Evolutionary conservation across 2,888 invertebrate genomes (phyloP), one percentile per base, ranked within the genome.

Genomic region (Drosophila rellima): DNA sequence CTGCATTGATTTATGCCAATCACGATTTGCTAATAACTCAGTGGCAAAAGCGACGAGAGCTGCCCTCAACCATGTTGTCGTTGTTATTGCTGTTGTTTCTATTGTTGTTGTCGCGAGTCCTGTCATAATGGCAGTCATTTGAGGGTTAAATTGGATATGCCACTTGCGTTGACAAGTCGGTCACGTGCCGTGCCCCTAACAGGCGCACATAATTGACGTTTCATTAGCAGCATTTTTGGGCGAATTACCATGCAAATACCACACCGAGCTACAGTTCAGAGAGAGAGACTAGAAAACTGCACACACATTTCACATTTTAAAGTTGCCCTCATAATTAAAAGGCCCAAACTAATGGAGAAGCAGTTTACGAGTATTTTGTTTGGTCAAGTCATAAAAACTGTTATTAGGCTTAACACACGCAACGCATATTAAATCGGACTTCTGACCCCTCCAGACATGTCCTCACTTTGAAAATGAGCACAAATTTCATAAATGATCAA

Each of bases 1-100:
- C 31, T 62, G 76, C 81, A 88, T 86, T 88, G 90, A 90, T 90
- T 88, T 89, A 89, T 89, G 88, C 88, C 88, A 90, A 89, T 90
- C 88, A 89, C 90, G 88, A 72, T 82, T 78, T 64, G 76, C 86
- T 86, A 86, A 89, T 90, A 90, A 90, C 90, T 90, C 90, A 90
- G 70, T 70, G 70, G 72, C 62, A 64, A 61, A 56, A 71, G 70
- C 72, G 78, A 68, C 52, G 77, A 76, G 60, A 64, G 65, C 54
- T 78, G 57, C 50, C 79, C 69, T 78, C 74, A 59, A 63, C 65
- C 57, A 47, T 67, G 67, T 45, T 57, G 51, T 66, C 68, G 18
- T 64, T 59, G 55, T 54, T 65, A 37, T 48, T 42, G 20, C 15
- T 50, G 44, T 39, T 65, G 54, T 50, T 54, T 42, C 50, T 63